Evolutionary conservation across 2,113 vertebrate species (phyloP), one percentile per base, ranked within the genome.

Genomic region (Hydrochoerus hydrochaeris): DNA sequence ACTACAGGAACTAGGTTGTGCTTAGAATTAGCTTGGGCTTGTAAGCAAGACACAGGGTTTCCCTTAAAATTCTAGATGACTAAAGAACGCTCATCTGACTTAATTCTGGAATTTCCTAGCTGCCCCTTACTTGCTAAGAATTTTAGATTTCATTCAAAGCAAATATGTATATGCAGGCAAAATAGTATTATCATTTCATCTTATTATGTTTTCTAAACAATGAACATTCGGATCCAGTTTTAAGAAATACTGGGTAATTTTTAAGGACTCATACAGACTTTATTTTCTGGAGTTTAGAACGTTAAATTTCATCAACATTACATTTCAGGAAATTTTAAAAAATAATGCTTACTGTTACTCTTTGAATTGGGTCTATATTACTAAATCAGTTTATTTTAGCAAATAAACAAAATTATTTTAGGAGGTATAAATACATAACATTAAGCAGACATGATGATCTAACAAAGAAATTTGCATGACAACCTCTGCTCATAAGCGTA

Each of bases 401-500:
- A 88, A 85, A 85, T 85, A 73, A 57, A 81, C 80, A 30, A 69
- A 62, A 88, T 90, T 5, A 95, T 87, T 82, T 44, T 73, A 86
- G 93, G 52, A 88, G 20, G 82, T 41, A 92, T 46, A 38, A 86
- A 71, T 65, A 20, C 14, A 91, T 82, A 89, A 52, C 62, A 80
- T 65, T 52, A 84, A 94, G n/a, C n/a, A 84, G 14, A 28, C 44
- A 81, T 82, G 57, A 78, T 7, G 12, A 60, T 96, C 81, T 96
- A 78, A 88, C 46, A 69, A 95, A 84, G 46, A 96, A 44, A 96
- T 86, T 80, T 96, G 57, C 90, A 96, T 83, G 87, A 16, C 54
- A 85, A 32, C 12, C 54, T 89, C 46, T 81, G 62, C 63, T 35
- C 85, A 82, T 17, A 12, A 95, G 92, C 83, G 87, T 87, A 73